These are phyloP conservation scores for Polypedilum vanderplanki DNA, from an alignment of 1,140 invertebrate species.

Conservation along the genomic window DNA sequence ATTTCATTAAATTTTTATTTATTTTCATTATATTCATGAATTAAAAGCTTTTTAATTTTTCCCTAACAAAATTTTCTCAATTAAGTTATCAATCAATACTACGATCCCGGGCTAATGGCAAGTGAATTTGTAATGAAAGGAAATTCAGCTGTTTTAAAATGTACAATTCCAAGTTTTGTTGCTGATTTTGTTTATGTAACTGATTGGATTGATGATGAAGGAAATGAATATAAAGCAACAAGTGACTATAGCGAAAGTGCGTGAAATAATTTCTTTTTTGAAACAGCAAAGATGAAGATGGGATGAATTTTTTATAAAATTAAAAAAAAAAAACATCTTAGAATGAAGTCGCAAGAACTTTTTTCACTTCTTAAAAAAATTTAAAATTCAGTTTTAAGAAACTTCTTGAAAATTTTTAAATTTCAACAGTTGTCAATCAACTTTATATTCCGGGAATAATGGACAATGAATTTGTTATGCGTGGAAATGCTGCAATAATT, in stretches of 20 bases:
- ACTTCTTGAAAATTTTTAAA: conserved; percentile 26
- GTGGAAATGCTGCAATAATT: conserved; percentile 59
- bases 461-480: conserved; percentile 57
- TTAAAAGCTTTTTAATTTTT: no score
- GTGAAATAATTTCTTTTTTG: not conserved
- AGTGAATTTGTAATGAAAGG: conserved; percentile 72
- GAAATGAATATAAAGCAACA: conserved; percentile 2
- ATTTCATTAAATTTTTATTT: no score
- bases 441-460: conserved; percentile 70
- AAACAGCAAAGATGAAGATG: no score
- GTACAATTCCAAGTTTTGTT: conserved; percentile 72
- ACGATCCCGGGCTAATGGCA: conserved; percentile 65
- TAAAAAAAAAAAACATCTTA: no score
- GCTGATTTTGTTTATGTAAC: conserved; percentile 72
- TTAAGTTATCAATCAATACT: conserved; percentile 70
- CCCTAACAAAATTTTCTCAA: no score
- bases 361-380: no score
- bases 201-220: conserved; percentile 55
- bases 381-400: no score
- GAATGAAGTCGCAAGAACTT: no score
- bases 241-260: not conserved
- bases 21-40: no score
- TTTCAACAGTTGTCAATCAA: conserved; percentile 63
- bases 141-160: conserved; percentile 70
- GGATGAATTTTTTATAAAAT: no score